phyloP scores from a whole-genome alignment of 2,113 vertebrate species.

The Microcebus ravelobensis region DNA sequence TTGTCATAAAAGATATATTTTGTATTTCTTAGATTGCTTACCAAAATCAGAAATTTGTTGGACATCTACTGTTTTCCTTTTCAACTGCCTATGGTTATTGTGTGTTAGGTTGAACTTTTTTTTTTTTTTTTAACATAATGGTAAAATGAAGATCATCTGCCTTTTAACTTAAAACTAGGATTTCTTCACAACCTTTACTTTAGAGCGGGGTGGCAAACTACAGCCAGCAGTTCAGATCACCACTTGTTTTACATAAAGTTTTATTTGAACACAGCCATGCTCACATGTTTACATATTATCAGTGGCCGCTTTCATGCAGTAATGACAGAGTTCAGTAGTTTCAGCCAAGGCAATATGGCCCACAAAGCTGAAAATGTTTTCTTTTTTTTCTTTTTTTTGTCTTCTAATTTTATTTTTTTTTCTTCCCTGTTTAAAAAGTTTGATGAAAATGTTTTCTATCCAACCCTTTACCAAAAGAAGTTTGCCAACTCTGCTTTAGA shows the following conservation, averaged over 20 bases:
- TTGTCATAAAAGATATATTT: background rate
- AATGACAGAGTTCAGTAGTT: background rate
- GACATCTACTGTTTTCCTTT: background rate
- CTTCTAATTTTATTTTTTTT: too few relatives aligned
- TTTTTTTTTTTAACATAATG: background rate
- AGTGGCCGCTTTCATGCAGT: background rate
- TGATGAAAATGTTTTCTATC: background rate
- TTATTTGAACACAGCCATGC: background rate
- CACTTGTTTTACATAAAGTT: background rate
- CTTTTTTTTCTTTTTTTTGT: too few relatives aligned
- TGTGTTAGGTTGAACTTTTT: background rate
- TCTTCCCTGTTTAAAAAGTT: too few relatives aligned
- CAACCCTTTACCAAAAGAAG: background rate
- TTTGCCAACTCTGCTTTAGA: background rate
- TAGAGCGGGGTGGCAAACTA: background rate
- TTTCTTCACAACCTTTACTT: background rate
- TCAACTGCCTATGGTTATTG: background rate
- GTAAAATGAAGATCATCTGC: background rate
- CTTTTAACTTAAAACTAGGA: conserved; percentile 25
- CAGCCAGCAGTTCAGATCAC: background rate
- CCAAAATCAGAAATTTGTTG: background rate
- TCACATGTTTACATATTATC: background rate
- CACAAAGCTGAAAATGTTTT: background rate
- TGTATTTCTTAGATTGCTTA: background rate
- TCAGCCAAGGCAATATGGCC: background rate